A percentile compares a stretch with the other conserved stretches of the same genome.
Conservation (phyloP, 2,113 vertebrate genomes). For the Macquaria australasica region DNA sequence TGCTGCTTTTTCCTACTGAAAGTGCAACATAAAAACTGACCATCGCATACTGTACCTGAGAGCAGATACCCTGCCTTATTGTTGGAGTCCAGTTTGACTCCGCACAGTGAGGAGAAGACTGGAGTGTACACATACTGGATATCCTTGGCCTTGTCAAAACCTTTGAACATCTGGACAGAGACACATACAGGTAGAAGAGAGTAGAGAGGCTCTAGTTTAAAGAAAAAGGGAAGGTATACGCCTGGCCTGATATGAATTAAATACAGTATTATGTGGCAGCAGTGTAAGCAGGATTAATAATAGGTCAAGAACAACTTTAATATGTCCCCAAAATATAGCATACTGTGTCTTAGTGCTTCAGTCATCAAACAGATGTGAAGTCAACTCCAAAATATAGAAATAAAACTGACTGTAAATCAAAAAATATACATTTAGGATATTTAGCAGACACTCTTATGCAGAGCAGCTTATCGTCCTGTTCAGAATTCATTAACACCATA, state of each 20-base stretch:
- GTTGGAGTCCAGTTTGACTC: slow-evolving; percentile 90
- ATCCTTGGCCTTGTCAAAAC: slow-evolving; percentile 91
- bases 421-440: background rate
- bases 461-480: background rate
- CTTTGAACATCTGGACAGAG: slow-evolving; percentile 93
- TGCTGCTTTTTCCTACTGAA: background rate
- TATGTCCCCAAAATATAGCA: background rate
- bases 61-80: slow-evolving; percentile 93
- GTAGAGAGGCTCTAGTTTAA: background rate
- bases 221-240: background rate
- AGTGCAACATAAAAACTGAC: background rate
- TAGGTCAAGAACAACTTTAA: background rate
- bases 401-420: background rate
- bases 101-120: slow-evolving; percentile 91
- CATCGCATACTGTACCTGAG: slow-evolving; percentile 86
- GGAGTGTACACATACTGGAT: slow-evolving; percentile 94
- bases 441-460: background rate
- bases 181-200: slow-evolving; percentile 14
- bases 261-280: background rate
- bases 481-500: background rate
- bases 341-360: background rate
- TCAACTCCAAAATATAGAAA: slow-evolving; percentile 1
- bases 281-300: background rate
- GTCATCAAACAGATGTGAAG: background rate
- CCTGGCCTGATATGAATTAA: background rate